Evolutionary conservation across 2,888 invertebrate genomes (phyloP), one percentile per base, ranked within the genome.

Genomic region (Callimorpha dominula): DNA sequence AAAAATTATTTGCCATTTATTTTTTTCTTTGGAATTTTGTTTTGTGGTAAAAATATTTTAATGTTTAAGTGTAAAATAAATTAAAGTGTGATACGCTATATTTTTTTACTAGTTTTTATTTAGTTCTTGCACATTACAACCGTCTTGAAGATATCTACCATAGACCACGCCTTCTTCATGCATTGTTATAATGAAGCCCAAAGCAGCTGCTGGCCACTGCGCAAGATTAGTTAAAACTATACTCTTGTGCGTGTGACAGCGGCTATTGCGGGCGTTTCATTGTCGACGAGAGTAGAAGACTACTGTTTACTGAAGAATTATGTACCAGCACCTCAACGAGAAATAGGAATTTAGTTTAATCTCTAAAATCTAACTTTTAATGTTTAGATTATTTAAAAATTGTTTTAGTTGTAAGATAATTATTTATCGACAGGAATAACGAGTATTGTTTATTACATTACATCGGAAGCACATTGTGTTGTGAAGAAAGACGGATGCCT

Each of bases 241-340:
- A 98, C 98, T 98, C 98, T 98, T 98, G 98, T 98, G 98, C 98
- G 98, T 98, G 98, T 98, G 98, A 98, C 98, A 98, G 98, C 98
- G 98, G 98, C 98, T 98, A 98, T 98, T 98, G 98, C 98, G 97
- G 98, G 97, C 95, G 90, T 95, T 96, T 96, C 96, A 96, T 94
- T 90, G 87, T 91, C 96, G 87, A 88, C 96, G 88, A 85, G 68
- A 60, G 31, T 79, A 75, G 80, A 89, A 86, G 79, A 81, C 66
- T 66, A 42, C 11, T 71, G 54, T 65, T n/a, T 64, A 63, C 20
- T 40, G 73, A 66, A 73, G 65, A 50, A 31, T 63, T 66, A 12
- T n/a, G n/a, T 65, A 65, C 65, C 72, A 65, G 68, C 68, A 50
- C 46, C 52, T 65, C 68, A 14, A 68, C 17, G 60, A 60, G 4